Evolutionary conservation across 2,888 invertebrate genomes (phyloP).

Genomic region (Yponomeuta evonymella): DNA sequence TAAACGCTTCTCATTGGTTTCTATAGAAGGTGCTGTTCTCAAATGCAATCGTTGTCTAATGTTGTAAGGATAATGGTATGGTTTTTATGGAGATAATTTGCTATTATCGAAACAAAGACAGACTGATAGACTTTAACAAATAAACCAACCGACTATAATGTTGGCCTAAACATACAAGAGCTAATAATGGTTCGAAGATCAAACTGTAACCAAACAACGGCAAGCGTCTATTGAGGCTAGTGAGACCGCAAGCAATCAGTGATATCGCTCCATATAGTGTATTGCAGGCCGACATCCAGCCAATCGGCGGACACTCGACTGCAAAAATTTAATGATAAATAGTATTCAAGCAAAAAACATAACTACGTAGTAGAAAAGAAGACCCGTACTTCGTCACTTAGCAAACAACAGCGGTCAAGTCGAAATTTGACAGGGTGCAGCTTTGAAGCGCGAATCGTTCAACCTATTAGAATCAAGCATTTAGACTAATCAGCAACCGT

Average conservation of each 20-base stretch:
- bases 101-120: not conserved
- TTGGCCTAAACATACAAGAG: not conserved
- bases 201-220: not conserved
- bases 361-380: not conserved
- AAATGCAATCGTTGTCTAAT: too few species aligned
- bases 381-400: too few species aligned
- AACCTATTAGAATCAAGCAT: too few species aligned
- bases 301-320: slow-evolving; percentile 9
- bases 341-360: not conserved
- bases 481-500: too few species aligned
- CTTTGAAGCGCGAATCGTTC: too few species aligned
- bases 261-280: slow-evolving; percentile 14
- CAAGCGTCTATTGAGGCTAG: not conserved
- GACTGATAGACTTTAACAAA: not conserved
- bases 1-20: too few species aligned
- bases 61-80: too few species aligned
- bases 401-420: too few species aligned
- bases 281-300: slow-evolving; percentile 18
- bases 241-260: slow-evolving; percentile 9
- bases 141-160: not conserved
- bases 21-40: too few species aligned
- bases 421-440: too few species aligned
- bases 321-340: not conserved
- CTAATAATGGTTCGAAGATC: not conserved
- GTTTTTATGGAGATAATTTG: too few species aligned